These are phyloP conservation scores for Trogon melanurus DNA, from an alignment of 2,113 vertebrate genomes.

Conservation along the genomic window DNA sequence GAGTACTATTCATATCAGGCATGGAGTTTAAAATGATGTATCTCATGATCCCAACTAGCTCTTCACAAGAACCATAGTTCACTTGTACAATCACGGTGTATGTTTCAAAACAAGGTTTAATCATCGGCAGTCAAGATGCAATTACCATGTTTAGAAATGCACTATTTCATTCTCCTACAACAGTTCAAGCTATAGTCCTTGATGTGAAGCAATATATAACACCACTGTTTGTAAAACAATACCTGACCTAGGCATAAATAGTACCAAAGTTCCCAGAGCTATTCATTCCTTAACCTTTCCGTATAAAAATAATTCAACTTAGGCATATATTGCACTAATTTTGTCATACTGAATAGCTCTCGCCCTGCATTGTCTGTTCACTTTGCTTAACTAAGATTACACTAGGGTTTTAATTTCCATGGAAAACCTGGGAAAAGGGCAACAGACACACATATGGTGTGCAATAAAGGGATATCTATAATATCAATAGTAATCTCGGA, in stretches of 20 bases:
- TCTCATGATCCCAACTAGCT: constrained; percentile 4
- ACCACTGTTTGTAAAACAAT: constrained; percentile 22
- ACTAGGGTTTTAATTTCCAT: constrained; percentile 52
- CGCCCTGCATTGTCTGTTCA: constrained; percentile 16
- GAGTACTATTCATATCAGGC: constrained; percentile 39
- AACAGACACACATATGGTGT: constrained; percentile 66
- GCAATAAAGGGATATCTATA: constrained; percentile 50
- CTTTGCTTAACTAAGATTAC: constrained; percentile 55
- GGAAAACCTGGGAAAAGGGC: constrained; percentile 56
- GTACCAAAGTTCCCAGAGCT: constrained; percentile 53
- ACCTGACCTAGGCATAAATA: constrained; percentile 49
- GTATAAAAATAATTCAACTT: constrained; percentile 68
- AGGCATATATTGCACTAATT: constrained; percentile 67
- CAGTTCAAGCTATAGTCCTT: constrained; percentile 7
- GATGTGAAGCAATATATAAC: constrained; percentile 13
- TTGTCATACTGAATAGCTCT: constrained; percentile 36
- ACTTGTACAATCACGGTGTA: constrained; percentile 25
- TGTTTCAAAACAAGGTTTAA: constrained; percentile 49
- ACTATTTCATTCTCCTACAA: neutral
- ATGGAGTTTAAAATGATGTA: constrained; percentile 21
- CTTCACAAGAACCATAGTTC: constrained; percentile 47
- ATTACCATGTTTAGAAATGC: constrained; percentile 25
- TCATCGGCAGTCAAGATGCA: constrained; percentile 32
- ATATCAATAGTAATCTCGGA: constrained; percentile 48
- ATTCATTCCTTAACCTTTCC: constrained; percentile 34